Conservation (phyloP, 2,113 vertebrate genomes). For the Eublepharis macularius region DNA sequence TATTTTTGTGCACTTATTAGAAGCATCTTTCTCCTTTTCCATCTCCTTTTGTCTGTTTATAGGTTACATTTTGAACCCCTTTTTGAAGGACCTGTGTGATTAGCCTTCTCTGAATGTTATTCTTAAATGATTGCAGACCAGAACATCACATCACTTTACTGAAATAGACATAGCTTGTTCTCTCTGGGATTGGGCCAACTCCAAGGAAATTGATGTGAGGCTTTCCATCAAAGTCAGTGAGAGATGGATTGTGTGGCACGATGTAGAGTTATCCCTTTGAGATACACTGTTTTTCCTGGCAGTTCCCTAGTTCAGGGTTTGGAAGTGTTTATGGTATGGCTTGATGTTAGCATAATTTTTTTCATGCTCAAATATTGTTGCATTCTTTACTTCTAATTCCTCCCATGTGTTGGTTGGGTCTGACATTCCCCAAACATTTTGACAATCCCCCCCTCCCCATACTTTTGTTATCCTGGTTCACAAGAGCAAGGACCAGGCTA, state of each 20-base stretch:
- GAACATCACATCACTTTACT: neutral
- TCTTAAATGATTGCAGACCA: neutral
- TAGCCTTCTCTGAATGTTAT: neutral
- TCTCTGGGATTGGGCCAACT: neutral
- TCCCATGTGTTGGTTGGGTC: rapidly evolving
- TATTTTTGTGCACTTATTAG: too few species aligned
- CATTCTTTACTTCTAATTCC: constrained; percentile 15
- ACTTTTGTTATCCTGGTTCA: neutral
- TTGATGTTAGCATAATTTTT: constrained; percentile 21
- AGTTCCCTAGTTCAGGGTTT: neutral
- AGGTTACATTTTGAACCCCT: neutral
- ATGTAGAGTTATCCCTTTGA: constrained; percentile 25
- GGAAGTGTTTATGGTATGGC: constrained; percentile 9
- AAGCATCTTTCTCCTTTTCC: neutral
- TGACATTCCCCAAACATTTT: neutral
- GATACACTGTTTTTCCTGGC: constrained; percentile 53
- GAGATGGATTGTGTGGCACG: constrained; percentile 22
- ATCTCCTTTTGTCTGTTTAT: too few species aligned
- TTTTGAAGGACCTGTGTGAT: neutral
- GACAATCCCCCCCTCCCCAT: neutral
- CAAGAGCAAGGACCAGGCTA: neutral
- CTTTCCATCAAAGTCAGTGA: neutral
- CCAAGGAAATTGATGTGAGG: neutral
- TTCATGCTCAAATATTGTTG: neutral
- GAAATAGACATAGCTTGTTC: neutral